These are phyloP conservation scores for Miniopterus natalensis DNA, from an alignment of 2,113 vertebrate species.

Conservation along the genomic window DNA sequence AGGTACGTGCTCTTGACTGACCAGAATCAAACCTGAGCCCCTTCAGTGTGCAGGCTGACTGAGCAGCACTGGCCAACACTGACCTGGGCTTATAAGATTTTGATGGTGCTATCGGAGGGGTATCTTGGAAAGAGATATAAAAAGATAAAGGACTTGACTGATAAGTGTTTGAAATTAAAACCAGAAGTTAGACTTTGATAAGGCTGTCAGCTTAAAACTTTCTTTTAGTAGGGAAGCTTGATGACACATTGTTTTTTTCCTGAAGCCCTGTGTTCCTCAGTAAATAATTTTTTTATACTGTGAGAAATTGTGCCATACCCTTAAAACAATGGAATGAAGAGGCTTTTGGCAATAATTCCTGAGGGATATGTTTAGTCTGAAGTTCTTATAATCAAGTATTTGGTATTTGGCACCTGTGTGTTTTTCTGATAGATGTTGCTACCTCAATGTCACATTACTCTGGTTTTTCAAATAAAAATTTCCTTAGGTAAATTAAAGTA, in stretches of 20 bases:
- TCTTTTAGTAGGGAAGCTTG: neutral
- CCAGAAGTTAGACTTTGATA: neutral
- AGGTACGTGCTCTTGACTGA: neutral
- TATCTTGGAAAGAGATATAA: neutral
- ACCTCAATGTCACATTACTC: neutral
- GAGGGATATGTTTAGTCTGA: neutral
- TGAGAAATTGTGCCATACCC: neutral
- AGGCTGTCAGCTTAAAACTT: neutral
- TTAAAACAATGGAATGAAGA: conserved; percentile 14
- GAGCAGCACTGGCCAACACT: too few species aligned
- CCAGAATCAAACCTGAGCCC: too few species aligned
- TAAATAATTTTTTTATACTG: conserved; percentile 18
- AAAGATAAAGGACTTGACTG: neutral
- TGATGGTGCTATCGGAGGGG: neutral
- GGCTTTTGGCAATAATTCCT: neutral
- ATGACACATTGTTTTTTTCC: neutral
- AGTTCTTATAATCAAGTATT: conserved; percentile 9
- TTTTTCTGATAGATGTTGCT: neutral
- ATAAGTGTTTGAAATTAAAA: neutral
- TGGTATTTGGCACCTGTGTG: neutral
- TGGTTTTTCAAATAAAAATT: conserved; percentile 11
- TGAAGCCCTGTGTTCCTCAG: neutral
- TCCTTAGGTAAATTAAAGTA: conserved; percentile 16
- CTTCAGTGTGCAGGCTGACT: too few species aligned
- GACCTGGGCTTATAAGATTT: neutral